Evolutionary conservation across 2,888 invertebrate species (phyloP), one percentile per base, ranked within the genome.

Genomic region (Ochropleura leucogaster): DNA sequence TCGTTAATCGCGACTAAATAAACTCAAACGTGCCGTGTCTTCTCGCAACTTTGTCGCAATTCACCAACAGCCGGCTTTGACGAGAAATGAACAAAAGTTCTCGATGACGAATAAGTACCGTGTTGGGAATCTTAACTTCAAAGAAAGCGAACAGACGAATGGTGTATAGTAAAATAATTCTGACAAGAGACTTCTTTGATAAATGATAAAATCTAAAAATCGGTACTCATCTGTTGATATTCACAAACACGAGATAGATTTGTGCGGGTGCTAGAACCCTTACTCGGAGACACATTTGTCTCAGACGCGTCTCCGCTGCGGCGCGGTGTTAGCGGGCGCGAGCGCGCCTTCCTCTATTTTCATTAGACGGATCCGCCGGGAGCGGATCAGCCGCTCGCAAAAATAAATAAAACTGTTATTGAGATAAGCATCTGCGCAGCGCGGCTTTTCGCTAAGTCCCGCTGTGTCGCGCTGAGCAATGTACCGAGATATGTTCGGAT

Each of bases 351-450:
- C 90, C 92, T 94, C 94, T 93, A 94, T 95, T 96, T 95, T 96
- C 96, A 95, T 96, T 95, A 95, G 92, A 90, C 90, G 89, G 91
- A 92, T 93, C 95, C 94, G 89, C 92, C 84, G 95, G 93, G 94
- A 93, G 93, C 83, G 95, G 96, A 96, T 96, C 95, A 95, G 93
- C 83, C 93, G 93, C 93, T 94, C 92, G 94, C 94, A 96, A 96
- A 96, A 96, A 96, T 96, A 96, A 96, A 96, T 96, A 96, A 96
- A 96, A 96, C 95, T 96, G 96, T 96, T 96, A 96, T 96, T 96
- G 96, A 95, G 96, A 96, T 96, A 96, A 96, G 94, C 96, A 96
- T 96, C 96, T 96, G 96, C 94, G 92, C 93, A 90, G 92, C 91
- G 92, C 93, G 95, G 95, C 95, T 95, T 95, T 95, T 89, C 94